Evolutionary conservation across 1,140 invertebrate species (phyloP).

Genomic region (Hetaerina americana): DNA sequence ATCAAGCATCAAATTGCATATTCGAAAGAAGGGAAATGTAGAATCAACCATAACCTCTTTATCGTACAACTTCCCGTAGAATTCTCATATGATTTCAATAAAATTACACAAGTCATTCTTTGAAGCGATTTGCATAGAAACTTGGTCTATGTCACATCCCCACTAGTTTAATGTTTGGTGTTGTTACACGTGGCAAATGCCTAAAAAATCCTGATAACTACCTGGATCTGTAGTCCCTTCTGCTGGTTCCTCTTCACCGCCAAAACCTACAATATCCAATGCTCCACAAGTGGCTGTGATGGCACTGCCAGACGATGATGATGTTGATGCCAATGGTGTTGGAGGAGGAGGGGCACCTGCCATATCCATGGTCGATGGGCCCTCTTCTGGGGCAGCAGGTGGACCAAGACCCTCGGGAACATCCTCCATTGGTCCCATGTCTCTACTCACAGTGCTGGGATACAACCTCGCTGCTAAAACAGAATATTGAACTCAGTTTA

Average conservation of each 20-base stretch:
- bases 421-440: neutral
- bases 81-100: too few species aligned
- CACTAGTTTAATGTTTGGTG: too few species aligned
- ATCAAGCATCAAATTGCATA: too few species aligned
- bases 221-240: neutral
- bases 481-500: neutral
- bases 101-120: too few species aligned
- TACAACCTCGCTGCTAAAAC: conserved; percentile 24
- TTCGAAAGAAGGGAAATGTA: too few species aligned
- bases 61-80: too few species aligned
- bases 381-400: neutral
- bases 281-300: too few species aligned
- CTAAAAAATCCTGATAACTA: too few species aligned
- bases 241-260: neutral
- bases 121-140: too few species aligned
- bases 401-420: neutral
- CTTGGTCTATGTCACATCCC: too few species aligned
- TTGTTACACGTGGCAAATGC: too few species aligned
- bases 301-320: neutral
- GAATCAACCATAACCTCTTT: too few species aligned
- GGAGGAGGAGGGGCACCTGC: neutral
- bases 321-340: neutral
- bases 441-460: conserved; percentile 14
- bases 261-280: neutral
- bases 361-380: neutral